phyloP scores from a whole-genome alignment of 2,113 vertebrate genomes.

The Tenebrosternarchus preto region DNA sequence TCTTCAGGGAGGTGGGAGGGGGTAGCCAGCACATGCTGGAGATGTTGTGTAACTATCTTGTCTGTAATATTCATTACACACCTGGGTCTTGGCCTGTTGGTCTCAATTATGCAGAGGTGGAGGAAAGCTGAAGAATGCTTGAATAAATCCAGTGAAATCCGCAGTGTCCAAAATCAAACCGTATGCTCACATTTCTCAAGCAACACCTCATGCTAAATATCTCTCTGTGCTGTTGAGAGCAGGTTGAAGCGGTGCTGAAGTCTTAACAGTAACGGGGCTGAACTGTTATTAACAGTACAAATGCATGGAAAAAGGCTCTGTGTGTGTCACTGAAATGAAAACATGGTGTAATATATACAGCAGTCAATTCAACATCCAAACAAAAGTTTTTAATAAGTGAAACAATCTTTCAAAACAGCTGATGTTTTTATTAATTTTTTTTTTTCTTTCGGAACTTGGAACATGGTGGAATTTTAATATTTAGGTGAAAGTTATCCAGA shows the following conservation, averaged over 20 bases:
- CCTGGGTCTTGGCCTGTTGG: conserved; percentile 46
- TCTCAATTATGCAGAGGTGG: conserved; percentile 37
- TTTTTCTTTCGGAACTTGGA: background rate
- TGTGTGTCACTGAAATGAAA: conserved; percentile 13
- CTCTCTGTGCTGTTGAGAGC: conserved; percentile 10
- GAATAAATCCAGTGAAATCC: no score
- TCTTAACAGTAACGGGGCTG: conserved; percentile 49
- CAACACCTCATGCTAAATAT: conserved; percentile 26
- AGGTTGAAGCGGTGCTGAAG: conserved; percentile 34
- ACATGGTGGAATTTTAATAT: background rate
- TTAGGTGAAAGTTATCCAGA: background rate
- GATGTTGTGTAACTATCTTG: conserved; percentile 71
- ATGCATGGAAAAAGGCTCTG: background rate
- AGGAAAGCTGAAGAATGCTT: conserved; percentile 23
- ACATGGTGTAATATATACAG: conserved; percentile 3
- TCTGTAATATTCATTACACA: conserved; percentile 60
- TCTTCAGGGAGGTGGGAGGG: conserved; percentile 49
- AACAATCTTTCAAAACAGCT: background rate
- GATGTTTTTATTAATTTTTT: background rate
- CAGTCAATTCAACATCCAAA: background rate
- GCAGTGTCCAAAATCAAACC: conserved; percentile 15
- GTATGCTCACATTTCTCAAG: conserved; percentile 37
- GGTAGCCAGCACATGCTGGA: conserved; percentile 52
- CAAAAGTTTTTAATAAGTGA: background rate
- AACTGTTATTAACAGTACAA: no score